Evolutionary conservation across 1,140 invertebrate species (phyloP), one percentile per base, ranked within the genome.

Genomic region (Fopius arisanus): DNA sequence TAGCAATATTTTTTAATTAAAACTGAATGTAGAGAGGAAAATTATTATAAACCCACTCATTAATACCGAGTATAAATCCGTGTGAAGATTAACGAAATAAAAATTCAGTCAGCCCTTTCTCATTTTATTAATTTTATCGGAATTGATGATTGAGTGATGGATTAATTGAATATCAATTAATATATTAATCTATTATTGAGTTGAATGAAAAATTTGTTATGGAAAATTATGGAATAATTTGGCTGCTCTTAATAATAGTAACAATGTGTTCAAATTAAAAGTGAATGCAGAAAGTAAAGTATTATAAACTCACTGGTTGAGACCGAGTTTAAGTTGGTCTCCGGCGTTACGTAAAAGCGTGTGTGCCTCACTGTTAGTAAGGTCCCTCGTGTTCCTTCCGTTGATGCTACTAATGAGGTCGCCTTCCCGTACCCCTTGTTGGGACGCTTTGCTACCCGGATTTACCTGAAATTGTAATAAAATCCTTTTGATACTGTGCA

Each of bases 391-490:
- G 16, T 90, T 86, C 70, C 90, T 90, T 19, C 92, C 93, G 85
- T 95, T 95, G 80, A 96, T 95, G 65, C 92, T 92, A 37, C 92
- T 92, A 77, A 96, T 94, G 70, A 94, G 89, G 82, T 95, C 94
- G 41, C 94, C 94, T 86, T 95, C 94, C 68, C 93, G 86, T 28
- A 95, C 91, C 3, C 94, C 94, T 78, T 92, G 91, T 75, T 92
- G 88, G 7, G 93, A 92, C 5, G 94, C 94, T 84, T 95, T 95
- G 71, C 94, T 93, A 7, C 93, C 94, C 19, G 93, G 93, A 87
- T 95, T 95, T 75, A 96, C 94, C 94, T 95, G 89, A 67, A 92
- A 90, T 71, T 33, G 65, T 51, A 68, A 75, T 26, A 63, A 23
- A 59, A 63, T 41, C 54, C 37, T 43, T 70, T 74, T 69, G 28